Evolutionary conservation across 2,888 invertebrate species (phyloP).

Genomic region (Diachrysia chrysitis): DNA sequence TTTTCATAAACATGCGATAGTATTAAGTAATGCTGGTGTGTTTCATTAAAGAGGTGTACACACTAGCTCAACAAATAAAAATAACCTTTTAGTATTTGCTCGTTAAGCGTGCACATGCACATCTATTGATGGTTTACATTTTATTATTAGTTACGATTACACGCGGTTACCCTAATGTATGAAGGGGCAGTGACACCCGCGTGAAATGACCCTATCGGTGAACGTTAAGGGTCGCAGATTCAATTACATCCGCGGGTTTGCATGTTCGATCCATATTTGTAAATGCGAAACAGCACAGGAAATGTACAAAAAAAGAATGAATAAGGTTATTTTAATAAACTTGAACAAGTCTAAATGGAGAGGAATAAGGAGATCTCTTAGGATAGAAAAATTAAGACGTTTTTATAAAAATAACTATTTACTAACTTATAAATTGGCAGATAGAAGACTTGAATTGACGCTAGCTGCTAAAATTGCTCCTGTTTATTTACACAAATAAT

Average conservation of each 20-base stretch:
- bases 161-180: neutral
- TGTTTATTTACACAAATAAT: too few relatives aligned
- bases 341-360: too few relatives aligned
- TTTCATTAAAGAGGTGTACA: too few relatives aligned
- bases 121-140: neutral
- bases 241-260: conserved; percentile 1
- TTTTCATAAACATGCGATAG: too few relatives aligned
- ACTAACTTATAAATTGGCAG: too few relatives aligned
- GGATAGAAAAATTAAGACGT: too few relatives aligned
- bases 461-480: too few relatives aligned
- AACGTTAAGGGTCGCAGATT: neutral
- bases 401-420: too few relatives aligned
- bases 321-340: neutral
- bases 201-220: neutral
- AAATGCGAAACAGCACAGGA: conserved; percentile 1
- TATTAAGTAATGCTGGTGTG: too few relatives aligned
- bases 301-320: neutral
- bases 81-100: neutral
- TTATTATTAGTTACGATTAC: neutral
- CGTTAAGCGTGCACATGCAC: neutral
- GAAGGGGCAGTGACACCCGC: neutral
- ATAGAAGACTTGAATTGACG: too few relatives aligned
- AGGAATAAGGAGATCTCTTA: too few relatives aligned
- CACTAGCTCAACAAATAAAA: neutral
- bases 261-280: neutral